Evolutionary conservation across 2,113 vertebrate species (phyloP).

Genomic region (Antechinus flavipes): DNA sequence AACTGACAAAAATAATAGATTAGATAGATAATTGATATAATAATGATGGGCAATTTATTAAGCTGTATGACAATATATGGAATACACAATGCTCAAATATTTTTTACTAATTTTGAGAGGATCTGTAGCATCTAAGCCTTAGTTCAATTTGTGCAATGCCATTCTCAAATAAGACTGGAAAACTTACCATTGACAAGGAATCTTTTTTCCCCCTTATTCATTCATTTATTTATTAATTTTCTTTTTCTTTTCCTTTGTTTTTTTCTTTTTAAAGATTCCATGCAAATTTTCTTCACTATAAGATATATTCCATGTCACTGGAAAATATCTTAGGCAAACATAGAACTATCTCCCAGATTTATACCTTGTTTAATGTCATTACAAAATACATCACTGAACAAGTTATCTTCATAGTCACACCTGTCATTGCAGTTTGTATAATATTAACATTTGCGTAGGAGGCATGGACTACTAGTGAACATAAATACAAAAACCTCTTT

Average conservation of each 20-base stretch:
- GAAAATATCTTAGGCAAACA: not conserved
- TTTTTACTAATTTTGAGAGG: not conserved
- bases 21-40: too few relatives aligned
- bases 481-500: conserved; percentile 41
- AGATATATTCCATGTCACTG: not conserved
- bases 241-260: too few relatives aligned
- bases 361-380: not conserved
- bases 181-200: not conserved
- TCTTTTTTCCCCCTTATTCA: not conserved
- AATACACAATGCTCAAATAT: not conserved
- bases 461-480: not conserved
- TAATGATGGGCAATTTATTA: not conserved
- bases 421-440: not conserved
- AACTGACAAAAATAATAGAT: not conserved
- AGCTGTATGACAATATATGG: not conserved
- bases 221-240: too few relatives aligned
- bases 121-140: not conserved
- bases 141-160: not conserved
- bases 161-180: not conserved
- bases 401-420: not conserved
- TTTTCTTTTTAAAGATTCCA: not conserved
- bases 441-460: not conserved
- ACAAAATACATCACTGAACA: not conserved
- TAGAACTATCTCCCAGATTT: not conserved
- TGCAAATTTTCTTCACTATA: not conserved